Base-by-base conservation (phyloP, 2,888 invertebrate genomes). In the Xestia rhomboidea region DNA sequence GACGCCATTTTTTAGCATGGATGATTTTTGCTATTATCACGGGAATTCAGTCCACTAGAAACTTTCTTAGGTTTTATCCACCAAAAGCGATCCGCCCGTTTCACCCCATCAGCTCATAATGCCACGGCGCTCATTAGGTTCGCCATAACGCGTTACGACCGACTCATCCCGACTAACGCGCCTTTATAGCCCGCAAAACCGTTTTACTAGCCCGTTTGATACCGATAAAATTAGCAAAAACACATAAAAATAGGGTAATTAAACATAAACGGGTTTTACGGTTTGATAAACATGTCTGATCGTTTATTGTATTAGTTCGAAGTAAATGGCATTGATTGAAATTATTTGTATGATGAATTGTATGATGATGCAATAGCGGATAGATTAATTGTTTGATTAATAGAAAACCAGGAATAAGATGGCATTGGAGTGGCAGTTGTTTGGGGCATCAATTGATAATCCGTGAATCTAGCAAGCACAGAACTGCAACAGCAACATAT, bases 181-280 rank as follows among this genome's bases (percentile, higher is more conserved):
- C 54, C 34, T 80, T 87, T 79, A 86, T 81, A 67, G 80, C 71
- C 88, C 87, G 82, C 88, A 87, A 86, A 88, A 82, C 81, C 68
- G 79, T 83, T 83, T 86, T 80, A 77, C 76, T 81, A 54, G 21
- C 68, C 68, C 66, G 81, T 83, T 79, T 79, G 79, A 85, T 81
- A 82, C 79, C 86, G 73, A 86, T 86, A 82, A 85, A 88, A 87
- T 88, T 87, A 88, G 82, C 80, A 69, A 77, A 86, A 86, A 85
- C 82, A 81, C 80, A 88, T 88, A 77, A 88, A 88, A 86, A 86
- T 85, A 66, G 68, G 75, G 76, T 77, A 84, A 88, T 88, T 88
- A 86, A 88, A 88, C 74, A 81, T 79, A 79, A 84, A 87, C 64
- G 38, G 68, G 79, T 84, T 80, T 77, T 77, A 83, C 83, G 81